phyloP scores from a whole-genome alignment of 2,888 invertebrate species.

The Helicoverpa assulta region DNA sequence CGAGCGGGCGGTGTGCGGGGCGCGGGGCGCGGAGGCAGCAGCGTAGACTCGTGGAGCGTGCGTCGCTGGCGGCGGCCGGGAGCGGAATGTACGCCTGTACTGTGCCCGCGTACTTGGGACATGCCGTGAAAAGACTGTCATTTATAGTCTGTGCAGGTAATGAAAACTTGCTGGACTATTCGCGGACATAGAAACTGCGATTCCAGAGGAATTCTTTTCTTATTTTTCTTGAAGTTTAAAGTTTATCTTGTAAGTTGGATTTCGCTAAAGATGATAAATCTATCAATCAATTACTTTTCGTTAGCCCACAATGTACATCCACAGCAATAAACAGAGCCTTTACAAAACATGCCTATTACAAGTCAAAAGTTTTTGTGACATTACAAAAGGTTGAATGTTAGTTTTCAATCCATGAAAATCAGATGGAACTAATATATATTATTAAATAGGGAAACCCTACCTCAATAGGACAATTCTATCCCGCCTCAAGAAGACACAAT shows the following conservation, averaged over 20 bases:
- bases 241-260: neutral
- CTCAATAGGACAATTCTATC: neutral
- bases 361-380: neutral
- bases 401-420: neutral
- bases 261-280: too few relatives aligned
- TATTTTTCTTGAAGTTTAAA: slow-evolving; percentile 4
- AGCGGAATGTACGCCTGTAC: too few relatives aligned
- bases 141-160: slow-evolving; percentile 51
- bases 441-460: neutral
- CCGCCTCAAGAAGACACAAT: slow-evolving; percentile 38
- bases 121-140: slow-evolving; percentile 25
- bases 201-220: slow-evolving; percentile 6
- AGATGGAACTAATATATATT: neutral
- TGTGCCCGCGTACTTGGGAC: too few relatives aligned
- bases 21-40: too few relatives aligned
- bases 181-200: slow-evolving; percentile 11
- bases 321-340: too few relatives aligned
- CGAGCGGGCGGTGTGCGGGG: too few relatives aligned
- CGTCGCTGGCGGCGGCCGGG: too few relatives aligned
- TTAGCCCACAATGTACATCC: too few relatives aligned
- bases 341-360: neutral
- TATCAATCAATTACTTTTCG: too few relatives aligned
- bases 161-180: slow-evolving; percentile 36
- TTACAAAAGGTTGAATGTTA: neutral
- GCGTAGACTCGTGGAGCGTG: too few relatives aligned